Base-by-base conservation (phyloP, 1,140 invertebrate species). In the Halesus radiatus region DNA sequence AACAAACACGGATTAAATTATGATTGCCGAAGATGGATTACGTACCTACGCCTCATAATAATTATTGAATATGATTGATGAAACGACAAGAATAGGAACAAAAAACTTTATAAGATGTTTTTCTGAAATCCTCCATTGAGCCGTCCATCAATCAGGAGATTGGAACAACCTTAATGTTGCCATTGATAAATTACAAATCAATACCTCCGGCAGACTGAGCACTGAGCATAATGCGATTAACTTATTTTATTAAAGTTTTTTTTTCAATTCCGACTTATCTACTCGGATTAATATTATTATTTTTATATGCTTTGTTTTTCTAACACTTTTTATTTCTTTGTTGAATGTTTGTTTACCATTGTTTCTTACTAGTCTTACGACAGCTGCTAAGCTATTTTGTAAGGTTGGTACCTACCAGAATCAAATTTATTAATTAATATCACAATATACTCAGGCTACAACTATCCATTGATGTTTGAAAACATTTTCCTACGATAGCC, bases 171-270 rank as follows among this genome's bases (percentile, higher is more conserved):
- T 70, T 70, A 70, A 70, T 70, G 37, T 50, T 70, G 66, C 29
- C 37, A 45, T 45, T 70, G 66, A 70, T 70, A 70, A 70, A 70
- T 70, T 70, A 70, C 66, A 70, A 70, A 70, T 70, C 66, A 70
- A 70, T 70, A 37, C 37, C 18, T 70, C 32, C 2, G 22, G 32
- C 29, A 20, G 37, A 45, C 37, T 45, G 3, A 32, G 32, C 5
- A 32, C 32, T 32, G 32, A 13, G 18, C 18, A 10, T 50, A 70
- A 70, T 70, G 18, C 20, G 22, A 70, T 70, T 70, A 70, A 37
- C 8, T 29, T 66, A 32, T 66, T 32, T 66, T 66, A 1, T 32
- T 6, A 60, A 60, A 45, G 5, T 37, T 37, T 45, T 10, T 3
- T 45, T 45, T 45, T 45, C 10, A 45, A 13, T 45, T 45, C 7